Conservation (phyloP, 1,140 invertebrate genomes). For the Pogonomyrmex californicus region DNA sequence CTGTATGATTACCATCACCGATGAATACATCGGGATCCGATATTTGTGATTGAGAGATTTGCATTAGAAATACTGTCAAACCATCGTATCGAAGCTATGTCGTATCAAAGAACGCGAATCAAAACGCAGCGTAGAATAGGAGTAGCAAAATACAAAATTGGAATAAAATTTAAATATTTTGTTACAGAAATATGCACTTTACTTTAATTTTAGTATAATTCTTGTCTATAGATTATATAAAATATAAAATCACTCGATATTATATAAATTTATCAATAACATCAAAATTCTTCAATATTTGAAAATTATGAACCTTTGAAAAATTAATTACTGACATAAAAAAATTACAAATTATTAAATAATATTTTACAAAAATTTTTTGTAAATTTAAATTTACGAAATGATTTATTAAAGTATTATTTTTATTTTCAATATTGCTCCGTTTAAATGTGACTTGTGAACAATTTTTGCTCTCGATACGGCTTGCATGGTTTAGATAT, state of each 20-base stretch:
- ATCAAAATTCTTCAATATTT: not conserved
- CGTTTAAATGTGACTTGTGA: no score
- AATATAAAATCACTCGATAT: not conserved
- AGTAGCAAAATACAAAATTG: not conserved
- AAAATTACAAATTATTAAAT: not conserved
- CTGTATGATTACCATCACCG: slow-evolving; percentile 19
- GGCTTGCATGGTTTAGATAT: not conserved
- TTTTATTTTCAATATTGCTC: not conserved
- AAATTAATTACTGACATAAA: not conserved
- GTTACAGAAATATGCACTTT: not conserved
- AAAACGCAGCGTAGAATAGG: not conserved
- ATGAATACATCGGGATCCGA: slow-evolving; percentile 6
- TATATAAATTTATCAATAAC: not conserved
- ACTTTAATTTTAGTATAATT: not conserved
- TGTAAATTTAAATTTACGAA: not conserved
- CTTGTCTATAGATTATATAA: not conserved
- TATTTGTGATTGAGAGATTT: slow-evolving; percentile 22
- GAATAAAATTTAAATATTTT: not conserved
- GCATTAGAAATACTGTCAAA: slow-evolving; percentile 43
- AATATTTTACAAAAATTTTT: not conserved
- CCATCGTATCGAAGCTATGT: not conserved
- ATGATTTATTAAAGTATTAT: not conserved
- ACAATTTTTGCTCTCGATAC: not conserved
- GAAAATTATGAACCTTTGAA: not conserved
- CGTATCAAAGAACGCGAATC: not conserved